phyloP scores from a whole-genome alignment of 2,888 invertebrate genomes.

The Cenopis cana region DNA sequence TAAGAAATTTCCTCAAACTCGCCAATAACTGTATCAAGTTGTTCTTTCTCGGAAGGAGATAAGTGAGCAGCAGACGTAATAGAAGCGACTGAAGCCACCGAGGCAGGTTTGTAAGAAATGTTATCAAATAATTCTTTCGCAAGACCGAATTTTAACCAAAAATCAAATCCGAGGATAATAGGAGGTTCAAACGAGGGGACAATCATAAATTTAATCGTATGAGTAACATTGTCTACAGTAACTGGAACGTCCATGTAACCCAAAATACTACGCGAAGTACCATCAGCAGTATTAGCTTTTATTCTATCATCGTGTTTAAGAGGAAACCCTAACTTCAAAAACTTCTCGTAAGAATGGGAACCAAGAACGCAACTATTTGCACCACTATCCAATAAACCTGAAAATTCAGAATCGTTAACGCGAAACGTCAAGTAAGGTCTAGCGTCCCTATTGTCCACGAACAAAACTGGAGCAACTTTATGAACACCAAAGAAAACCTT shows the following conservation, averaged over 20 bases:
- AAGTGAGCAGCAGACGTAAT: conserved; percentile 13
- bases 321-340: neutral
- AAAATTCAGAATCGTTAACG: neutral
- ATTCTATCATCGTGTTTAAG: neutral
- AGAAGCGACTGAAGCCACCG: neutral
- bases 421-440: conserved; percentile 9
- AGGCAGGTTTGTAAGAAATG: neutral
- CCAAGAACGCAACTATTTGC: conserved; percentile 21
- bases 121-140: conserved; percentile 16
- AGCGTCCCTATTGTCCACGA: conserved; percentile 11
- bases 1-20: conserved; percentile 5
- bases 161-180: conserved; percentile 21
- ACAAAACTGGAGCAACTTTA: conserved; percentile 5
- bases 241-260: conserved; percentile 12
- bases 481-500: conserved; percentile 11
- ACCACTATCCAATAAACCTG: conserved; percentile 28
- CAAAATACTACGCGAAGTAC: neutral
- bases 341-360: neutral
- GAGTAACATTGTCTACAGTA: neutral
- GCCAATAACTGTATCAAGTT: conserved; percentile 1
- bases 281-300: conserved; percentile 17
- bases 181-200: conserved; percentile 22
- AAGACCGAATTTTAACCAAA: conserved; percentile 16
- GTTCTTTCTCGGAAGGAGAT: neutral
- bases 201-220: neutral